Evolutionary conservation across 2,113 vertebrate species (phyloP).

Genomic region (Mustelus asterias): DNA sequence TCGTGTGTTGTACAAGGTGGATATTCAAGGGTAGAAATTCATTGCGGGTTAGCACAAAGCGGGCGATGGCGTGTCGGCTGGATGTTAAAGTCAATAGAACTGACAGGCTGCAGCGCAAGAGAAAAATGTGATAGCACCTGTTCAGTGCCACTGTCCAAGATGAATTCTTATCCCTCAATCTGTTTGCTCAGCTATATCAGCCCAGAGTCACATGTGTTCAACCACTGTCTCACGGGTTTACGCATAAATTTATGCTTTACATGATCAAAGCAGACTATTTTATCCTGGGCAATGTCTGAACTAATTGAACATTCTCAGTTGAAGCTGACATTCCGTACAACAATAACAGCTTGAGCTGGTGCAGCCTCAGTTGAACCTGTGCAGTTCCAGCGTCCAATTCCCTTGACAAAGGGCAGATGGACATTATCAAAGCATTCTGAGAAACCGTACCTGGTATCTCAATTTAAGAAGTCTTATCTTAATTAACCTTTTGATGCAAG

Average conservation of each 20-base stretch:
- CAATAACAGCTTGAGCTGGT: background rate
- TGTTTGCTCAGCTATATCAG: background rate
- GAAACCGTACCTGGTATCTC: background rate
- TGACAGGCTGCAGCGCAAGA: background rate
- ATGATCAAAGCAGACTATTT: conserved; percentile 5
- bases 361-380: background rate
- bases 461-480: background rate
- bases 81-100: background rate
- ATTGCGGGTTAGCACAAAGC: background rate
- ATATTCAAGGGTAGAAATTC: background rate
- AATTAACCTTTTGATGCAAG: background rate
- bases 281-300: conserved; percentile 1
- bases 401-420: background rate
- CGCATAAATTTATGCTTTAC: background rate
- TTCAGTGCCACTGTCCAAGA: background rate
- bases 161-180: background rate
- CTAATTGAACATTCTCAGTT: background rate
- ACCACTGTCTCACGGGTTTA: background rate
- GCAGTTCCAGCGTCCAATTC: background rate
- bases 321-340: background rate
- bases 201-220: background rate
- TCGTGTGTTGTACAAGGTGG: background rate
- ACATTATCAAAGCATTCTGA: background rate
- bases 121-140: background rate
- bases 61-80: background rate